Base-by-base conservation (phyloP, 2,797 vertebrate genomes). In the Serranus cabrilla region DNA sequence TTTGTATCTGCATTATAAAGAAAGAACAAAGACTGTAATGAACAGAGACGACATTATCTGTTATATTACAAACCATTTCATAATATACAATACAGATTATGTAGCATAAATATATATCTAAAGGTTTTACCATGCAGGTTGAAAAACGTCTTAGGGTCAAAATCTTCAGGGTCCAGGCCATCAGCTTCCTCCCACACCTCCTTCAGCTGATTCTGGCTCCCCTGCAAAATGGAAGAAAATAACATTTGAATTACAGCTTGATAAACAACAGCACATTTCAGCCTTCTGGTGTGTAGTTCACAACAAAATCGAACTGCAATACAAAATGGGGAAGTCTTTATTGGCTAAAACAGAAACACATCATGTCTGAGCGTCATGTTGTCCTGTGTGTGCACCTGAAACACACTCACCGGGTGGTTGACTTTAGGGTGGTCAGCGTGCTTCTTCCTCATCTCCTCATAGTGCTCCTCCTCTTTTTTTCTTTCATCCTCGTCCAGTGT, bases 101-200 rank as follows among this genome's bases (percentile, higher is more conserved):
- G 14, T 10, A 8, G 10, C 11, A 61, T 17, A 3, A 31, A 79
- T 5, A 10, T 37, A 46, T 13, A 17, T 39, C 1, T 39, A 47
- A 55, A 14, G 16, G 75, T 45, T 52, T 96, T 95, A 99, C 98
- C 98, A 11, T 99, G 98, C 78, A 99, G 94, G 82, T 96, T 99
- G 93, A 99, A 99, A 93, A 99, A 99, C 11, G 98, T 99, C 94
- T 97, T 99, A 20, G 98, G 96, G 88, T 99, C 96, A 92, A 99
- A 99, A 80, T 99, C 98, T 65, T 97, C 96, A 49, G 98, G 98
- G 86, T 99, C 98, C 78, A 99, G 94, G 66, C 98, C 98, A 87
- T 99, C 98, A 50, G 96, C 91, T 85, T 99, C 98, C 93, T 99
- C 97, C 98, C 98, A 99, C 17, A 99, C 98, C 89, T 99, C 98